These are phyloP conservation scores for Rhagologus leucostigma DNA, from an alignment of 2,113 vertebrate genomes.

Conservation along the genomic window DNA sequence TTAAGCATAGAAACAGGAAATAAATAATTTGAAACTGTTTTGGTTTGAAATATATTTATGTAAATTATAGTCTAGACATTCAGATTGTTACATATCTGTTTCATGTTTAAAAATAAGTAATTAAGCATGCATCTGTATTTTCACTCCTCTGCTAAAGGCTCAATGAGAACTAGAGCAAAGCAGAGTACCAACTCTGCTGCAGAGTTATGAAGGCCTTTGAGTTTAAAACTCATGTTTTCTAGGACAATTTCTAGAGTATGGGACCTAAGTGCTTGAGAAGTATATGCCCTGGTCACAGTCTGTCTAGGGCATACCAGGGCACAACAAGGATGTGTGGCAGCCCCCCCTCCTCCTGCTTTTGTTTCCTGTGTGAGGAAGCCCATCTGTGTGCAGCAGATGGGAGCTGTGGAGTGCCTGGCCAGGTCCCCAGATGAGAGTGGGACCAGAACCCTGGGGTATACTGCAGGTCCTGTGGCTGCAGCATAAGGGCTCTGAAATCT, in stretches of 20 bases:
- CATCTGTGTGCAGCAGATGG: constrained; percentile 58
- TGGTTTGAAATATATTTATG: constrained; percentile 27
- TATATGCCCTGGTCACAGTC: not conserved
- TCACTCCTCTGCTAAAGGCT: not conserved
- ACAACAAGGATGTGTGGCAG: not conserved
- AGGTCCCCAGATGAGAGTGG: constrained; percentile 20
- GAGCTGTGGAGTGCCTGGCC: constrained; percentile 25
- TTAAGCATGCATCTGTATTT: not conserved
- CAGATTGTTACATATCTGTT: not conserved
- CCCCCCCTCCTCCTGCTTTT: constrained; percentile 1
- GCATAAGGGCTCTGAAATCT: not conserved
- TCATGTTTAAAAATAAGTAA: not conserved
- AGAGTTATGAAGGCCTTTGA: not conserved
- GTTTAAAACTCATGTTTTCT: not conserved
- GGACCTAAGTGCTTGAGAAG: not conserved
- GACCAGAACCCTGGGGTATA: not conserved
- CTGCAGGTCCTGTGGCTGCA: not conserved
- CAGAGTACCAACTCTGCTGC: not conserved
- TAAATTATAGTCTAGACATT: constrained; percentile 12
- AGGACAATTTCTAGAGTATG: not conserved
- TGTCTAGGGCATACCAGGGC: constrained; percentile 41
- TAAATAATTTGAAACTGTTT: constrained; percentile 24
- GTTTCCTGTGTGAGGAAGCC: constrained; percentile 37
- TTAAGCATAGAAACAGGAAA: not conserved
- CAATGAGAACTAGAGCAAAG: not conserved